phyloP scores from a whole-genome alignment of 2,888 invertebrate species.

The Linyphia triangularis region DNA sequence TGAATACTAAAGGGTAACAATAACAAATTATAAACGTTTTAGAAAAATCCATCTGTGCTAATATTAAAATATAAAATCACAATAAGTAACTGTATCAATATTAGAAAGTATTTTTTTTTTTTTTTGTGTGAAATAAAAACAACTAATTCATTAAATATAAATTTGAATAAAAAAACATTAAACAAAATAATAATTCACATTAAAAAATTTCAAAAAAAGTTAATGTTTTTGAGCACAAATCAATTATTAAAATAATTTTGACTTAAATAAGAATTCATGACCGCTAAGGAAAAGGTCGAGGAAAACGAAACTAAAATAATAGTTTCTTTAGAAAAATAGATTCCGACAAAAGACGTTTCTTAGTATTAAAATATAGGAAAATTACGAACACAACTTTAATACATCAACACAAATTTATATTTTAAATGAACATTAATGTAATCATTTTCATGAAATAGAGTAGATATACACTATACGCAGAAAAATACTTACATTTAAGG shows the following conservation, averaged over 20 bases:
- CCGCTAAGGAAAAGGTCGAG: constrained; percentile 3
- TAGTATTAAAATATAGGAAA: not conserved
- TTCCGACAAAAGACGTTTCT: not conserved
- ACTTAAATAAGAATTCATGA: not conserved
- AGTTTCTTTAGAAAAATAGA: not conserved
- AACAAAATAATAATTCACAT: no score
- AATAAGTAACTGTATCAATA: no score
- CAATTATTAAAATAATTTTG: no score
- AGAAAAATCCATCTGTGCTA: no score
- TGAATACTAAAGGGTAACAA: no score
- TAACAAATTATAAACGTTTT: no score
- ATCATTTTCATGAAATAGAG: not conserved
- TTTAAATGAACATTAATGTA: not conserved
- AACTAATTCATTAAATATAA: no score
- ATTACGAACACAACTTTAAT: not conserved
- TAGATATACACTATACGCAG: not conserved
- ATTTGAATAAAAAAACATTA: no score
- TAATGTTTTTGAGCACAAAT: not conserved
- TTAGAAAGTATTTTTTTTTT: no score
- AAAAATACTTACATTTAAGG: constrained; percentile 21
- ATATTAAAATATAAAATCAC: no score
- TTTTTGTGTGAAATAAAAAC: no score
- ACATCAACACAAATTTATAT: not conserved
- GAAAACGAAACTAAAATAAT: not conserved
- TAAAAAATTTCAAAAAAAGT: no score